phyloP scores from a whole-genome alignment of 2,797 vertebrate genomes.

The Notolabrus celidotus region DNA sequence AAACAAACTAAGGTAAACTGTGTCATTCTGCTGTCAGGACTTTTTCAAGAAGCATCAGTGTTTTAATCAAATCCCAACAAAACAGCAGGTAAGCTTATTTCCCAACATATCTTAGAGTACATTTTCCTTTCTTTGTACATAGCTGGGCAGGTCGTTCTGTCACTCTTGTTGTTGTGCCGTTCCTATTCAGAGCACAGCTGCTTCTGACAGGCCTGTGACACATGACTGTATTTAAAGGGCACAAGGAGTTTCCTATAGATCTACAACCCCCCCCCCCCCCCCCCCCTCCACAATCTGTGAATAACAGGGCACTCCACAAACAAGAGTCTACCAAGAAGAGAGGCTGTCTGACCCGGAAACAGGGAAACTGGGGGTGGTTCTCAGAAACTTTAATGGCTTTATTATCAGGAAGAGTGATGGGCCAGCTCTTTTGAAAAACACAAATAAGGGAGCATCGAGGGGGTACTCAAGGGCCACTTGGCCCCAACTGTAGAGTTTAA shows the following conservation, averaged over 20 bases:
- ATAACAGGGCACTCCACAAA: slow-evolving; percentile 61
- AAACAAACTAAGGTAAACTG: no score
- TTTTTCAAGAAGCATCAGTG: no score
- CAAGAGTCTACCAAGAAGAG: slow-evolving; percentile 60
- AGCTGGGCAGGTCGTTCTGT: slow-evolving; percentile 26
- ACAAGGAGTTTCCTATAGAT: slow-evolving; percentile 44
- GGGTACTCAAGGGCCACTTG: slow-evolving; percentile 52
- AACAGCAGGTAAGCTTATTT: background rate
- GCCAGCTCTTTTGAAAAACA: slow-evolving; percentile 46
- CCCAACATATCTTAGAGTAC: no score
- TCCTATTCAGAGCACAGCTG: slow-evolving; percentile 56
- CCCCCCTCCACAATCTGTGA: slow-evolving; percentile 33
- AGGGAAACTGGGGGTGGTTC: slow-evolving; percentile 50
- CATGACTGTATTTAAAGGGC: slow-evolving; percentile 54
- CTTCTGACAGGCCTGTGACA: slow-evolving; percentile 38
- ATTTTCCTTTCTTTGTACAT: slow-evolving; percentile 6
- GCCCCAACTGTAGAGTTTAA: slow-evolving; percentile 26
- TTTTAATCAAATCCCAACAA: background rate
- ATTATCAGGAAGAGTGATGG: slow-evolving; percentile 61
- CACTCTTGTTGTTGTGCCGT: slow-evolving; percentile 37
- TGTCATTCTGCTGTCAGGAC: no score
- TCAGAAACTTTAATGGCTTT: slow-evolving; percentile 67
- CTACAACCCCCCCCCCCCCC: slow-evolving; percentile 3
- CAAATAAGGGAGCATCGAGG: slow-evolving; percentile 44
- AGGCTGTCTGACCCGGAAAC: slow-evolving; percentile 36